Percentiles rank a stretch among this genome's conserved stretches.
phyloP scores from a whole-genome alignment of 1,140 invertebrate genomes.

The Listronotus bonariensis region DNA sequence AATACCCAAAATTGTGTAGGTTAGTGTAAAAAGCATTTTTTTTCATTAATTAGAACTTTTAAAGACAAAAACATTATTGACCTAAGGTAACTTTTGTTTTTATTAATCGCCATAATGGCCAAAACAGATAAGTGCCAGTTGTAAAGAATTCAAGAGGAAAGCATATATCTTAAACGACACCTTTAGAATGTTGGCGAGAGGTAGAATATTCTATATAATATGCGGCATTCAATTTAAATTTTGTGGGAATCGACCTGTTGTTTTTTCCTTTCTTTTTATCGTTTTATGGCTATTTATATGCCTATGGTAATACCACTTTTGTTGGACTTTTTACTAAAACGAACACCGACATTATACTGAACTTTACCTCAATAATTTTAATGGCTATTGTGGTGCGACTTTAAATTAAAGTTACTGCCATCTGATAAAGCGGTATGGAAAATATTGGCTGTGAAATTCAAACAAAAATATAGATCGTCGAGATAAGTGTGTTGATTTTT shows the following conservation, averaged over 20 bases:
- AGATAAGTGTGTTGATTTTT: slow-evolving; percentile 16
- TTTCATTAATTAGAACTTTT: too few relatives aligned
- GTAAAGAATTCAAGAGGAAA: slow-evolving; percentile 46
- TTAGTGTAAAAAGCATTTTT: too few relatives aligned
- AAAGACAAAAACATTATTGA: too few relatives aligned
- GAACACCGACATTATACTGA: slow-evolving; percentile 38
- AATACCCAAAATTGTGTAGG: too few relatives aligned
- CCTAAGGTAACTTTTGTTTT: slow-evolving; percentile 42
- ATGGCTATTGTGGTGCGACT: slow-evolving; percentile 39
- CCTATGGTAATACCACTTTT: slow-evolving; percentile 50
- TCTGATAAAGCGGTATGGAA: slow-evolving; percentile 25
- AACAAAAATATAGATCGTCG: slow-evolving; percentile 25
- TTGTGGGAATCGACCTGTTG: slow-evolving; percentile 49
- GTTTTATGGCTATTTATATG: slow-evolving; percentile 53
- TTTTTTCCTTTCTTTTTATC: slow-evolving; percentile 47
- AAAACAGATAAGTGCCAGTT: slow-evolving; percentile 42
- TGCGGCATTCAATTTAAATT: slow-evolving; percentile 54
- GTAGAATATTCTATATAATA: slow-evolving; percentile 53
- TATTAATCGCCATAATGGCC: slow-evolving; percentile 40
- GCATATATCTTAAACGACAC: slow-evolving; percentile 52
- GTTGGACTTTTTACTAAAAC: slow-evolving; percentile 45
- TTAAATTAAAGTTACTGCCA: slow-evolving; percentile 36
- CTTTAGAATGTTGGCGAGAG: slow-evolving; percentile 47
- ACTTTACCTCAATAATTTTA: slow-evolving; percentile 49
- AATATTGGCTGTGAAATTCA: slow-evolving; percentile 27